Evolutionary conservation across 2,113 vertebrate species (phyloP).

Genomic region (Rattus norvegicus): GRCr8 NC_086033.1:19055501-19056000

Average conservation of each 20-base stretch:
- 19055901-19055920: slow-evolving; percentile 93
- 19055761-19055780: slow-evolving; percentile 89
- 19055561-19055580: not conserved
- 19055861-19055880: slow-evolving; percentile 92
- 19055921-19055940: slow-evolving; percentile 93
- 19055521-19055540: not conserved
- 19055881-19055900: slow-evolving; percentile 91
- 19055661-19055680: not conserved
- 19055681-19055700: not conserved
- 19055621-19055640: not conserved
- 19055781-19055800: slow-evolving; percentile 90
- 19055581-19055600: not conserved
- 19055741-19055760: not conserved
- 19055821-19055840: slow-evolving; percentile 88
- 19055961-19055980: accelerated
- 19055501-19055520: not conserved
- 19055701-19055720: not conserved
- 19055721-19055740: accelerated
- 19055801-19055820: slow-evolving; percentile 85
- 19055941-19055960: slow-evolving; percentile 71
- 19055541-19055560: not conserved
- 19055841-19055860: slow-evolving; percentile 92
- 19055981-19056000: not conserved
- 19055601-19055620: no score
- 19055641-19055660: not conserved